These are phyloP conservation scores for Caenorhabditis latens DNA, from an alignment of 1,140 invertebrate genomes.

Conservation along the genomic window DNA sequence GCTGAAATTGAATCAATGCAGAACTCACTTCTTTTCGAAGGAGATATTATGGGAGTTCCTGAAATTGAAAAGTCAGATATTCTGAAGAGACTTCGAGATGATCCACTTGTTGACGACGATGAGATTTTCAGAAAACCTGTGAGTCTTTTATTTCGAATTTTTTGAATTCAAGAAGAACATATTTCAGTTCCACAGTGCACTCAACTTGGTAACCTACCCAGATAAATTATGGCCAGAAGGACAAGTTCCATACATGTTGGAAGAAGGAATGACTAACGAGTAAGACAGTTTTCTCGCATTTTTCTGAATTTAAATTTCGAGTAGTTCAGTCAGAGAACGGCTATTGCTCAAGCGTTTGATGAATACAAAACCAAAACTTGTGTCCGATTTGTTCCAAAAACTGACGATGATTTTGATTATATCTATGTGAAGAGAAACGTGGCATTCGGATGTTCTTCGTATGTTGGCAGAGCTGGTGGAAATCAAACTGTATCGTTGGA, in stretches of 20 bases:
- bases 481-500: conserved; percentile 78
- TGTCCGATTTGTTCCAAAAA: conserved; percentile 74
- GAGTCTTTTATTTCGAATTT: conserved; percentile 39
- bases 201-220: conserved; percentile 75
- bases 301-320: neutral
- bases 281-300: conserved; percentile 46
- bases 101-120: conserved; percentile 64
- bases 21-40: conserved; percentile 76
- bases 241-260: conserved; percentile 75
- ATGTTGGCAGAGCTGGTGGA: conserved; percentile 76
- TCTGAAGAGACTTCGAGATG: conserved; percentile 53
- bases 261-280: conserved; percentile 77
- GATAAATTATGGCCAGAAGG: conserved; percentile 76
- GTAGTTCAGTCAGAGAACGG: conserved; percentile 74
- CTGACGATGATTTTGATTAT: conserved; percentile 75
- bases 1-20: conserved; percentile 75
- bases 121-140: conserved; percentile 72
- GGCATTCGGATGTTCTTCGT: conserved; percentile 77
- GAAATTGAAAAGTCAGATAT: conserved; percentile 59
- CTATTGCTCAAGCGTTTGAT: conserved; percentile 77
- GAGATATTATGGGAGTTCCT: conserved; percentile 75
- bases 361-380: conserved; percentile 78
- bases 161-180: neutral
- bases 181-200: conserved; percentile 75
- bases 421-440: conserved; percentile 77